phyloP scores from a whole-genome alignment of 2,797 vertebrate species.

The Phalanger gymnotis region DNA sequence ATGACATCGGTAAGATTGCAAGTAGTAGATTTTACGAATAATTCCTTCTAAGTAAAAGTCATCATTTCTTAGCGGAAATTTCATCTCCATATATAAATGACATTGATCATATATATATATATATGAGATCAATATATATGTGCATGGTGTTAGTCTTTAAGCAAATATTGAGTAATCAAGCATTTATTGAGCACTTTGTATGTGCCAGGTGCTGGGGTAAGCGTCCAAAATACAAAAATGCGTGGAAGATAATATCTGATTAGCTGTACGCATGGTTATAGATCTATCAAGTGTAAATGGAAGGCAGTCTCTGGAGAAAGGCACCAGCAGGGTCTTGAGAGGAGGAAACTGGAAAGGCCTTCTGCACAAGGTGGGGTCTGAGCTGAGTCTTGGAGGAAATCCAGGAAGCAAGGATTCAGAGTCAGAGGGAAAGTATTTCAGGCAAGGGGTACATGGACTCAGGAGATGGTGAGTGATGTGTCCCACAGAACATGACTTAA shows the following conservation, averaged over 20 bases:
- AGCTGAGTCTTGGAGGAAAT: neutral
- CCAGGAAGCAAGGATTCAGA: neutral
- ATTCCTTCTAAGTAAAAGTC: neutral
- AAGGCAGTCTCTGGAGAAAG: neutral
- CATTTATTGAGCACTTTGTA: neutral
- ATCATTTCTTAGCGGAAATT: neutral
- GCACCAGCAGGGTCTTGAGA: neutral
- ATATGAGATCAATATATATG: too few relatives aligned
- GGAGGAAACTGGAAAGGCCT: neutral
- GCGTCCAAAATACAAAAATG: neutral
- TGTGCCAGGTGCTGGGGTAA: neutral
- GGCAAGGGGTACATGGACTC: neutral
- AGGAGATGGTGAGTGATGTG: neutral
- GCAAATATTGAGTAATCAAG: neutral
- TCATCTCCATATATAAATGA: neutral
- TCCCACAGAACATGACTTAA: neutral
- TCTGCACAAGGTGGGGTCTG: neutral
- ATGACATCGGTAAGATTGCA: neutral
- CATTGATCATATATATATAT: neutral
- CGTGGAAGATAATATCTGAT: neutral
- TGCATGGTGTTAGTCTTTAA: neutral
- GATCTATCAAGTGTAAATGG: slow-evolving; percentile 26
- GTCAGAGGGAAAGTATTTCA: neutral
- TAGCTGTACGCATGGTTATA: neutral
- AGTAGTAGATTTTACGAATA: neutral